Base-by-base conservation (phyloP, 2,888 invertebrate species). In the Ariolimax columbianus region DNA sequence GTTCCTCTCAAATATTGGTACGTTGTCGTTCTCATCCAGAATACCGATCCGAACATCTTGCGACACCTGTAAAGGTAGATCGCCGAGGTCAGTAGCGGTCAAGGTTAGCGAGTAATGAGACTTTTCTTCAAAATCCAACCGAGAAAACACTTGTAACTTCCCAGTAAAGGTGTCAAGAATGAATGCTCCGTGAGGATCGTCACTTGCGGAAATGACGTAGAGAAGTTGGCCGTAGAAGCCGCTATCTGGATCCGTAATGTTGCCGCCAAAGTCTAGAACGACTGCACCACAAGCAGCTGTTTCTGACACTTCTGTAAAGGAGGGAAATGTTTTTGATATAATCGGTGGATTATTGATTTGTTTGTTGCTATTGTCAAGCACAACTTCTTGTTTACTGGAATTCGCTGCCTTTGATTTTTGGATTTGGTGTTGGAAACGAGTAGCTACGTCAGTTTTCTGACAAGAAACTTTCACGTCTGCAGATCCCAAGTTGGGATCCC, bases 131-230 rank as follows among this genome's bases (percentile, higher is more conserved):
- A 97, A 97, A 93, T 98, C 98, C 40, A 98, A 95, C 70, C 95
- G 94, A 59, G 96, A 96, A 30, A 97, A 96, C 0, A 98, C 97
- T 93, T 97, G 97, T 4, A 98, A 94, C 95, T 97, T 97, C 1
- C 98, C 98, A 0, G 97, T 97, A 90, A 97, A 97, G 0, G 97
- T 96, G 94, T 98, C 97, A 7, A 98, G 96, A 88, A 96, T 95
- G 94, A 98, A 98, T 92, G 97, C 97, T 0, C 97, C 97, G 30
- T 97, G 97, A 92, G 97, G 97, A 94, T 98, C 98, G 94, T 98
- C 98, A 1, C 98, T 98, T 2, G 87, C 87, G 7, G 89, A 83
- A 40, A 94, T 91, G 30, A 91, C 91, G 86, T 91, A 93, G 38
- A 90, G 83, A 14, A 93, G 86, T 82, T 88, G 90, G n/a, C 93